Conservation (phyloP, 2,888 invertebrate species). For the Griposia aprilina region DNA sequence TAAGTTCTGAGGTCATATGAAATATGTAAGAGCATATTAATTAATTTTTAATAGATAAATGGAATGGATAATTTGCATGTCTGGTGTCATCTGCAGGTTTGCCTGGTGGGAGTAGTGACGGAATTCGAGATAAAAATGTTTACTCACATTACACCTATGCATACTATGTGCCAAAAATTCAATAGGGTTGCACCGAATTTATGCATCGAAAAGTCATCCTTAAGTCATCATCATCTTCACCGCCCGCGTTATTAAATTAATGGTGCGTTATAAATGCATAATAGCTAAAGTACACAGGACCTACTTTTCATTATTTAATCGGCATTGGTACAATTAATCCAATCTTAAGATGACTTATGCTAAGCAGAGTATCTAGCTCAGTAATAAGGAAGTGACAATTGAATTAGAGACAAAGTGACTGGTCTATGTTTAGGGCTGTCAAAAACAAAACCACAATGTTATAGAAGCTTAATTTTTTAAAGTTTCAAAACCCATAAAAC, state of each 20-base stretch:
- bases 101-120: conserved; percentile 10
- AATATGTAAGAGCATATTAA: background rate
- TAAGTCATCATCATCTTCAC: background rate
- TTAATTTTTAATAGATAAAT: conserved; percentile 17
- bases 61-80: background rate
- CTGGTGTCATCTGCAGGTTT: background rate
- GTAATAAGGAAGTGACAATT: conserved; percentile 88
- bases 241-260: no score
- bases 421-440: conserved; percentile 78
- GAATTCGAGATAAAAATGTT: conserved; percentile 15
- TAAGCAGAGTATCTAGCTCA: conserved; percentile 58
- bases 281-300: conserved; percentile 3
- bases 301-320: conserved; percentile 41
- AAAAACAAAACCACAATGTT: background rate
- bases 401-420: conserved; percentile 76
- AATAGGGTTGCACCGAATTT: conserved; percentile 11
- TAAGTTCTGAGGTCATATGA: background rate
- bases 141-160: conserved; percentile 1
- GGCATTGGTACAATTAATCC: conserved; percentile 59
- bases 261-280: background rate
- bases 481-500: background rate
- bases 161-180: background rate
- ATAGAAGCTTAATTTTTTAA: background rate
- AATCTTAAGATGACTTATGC: conserved; percentile 58
- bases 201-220: background rate